phyloP scores from a whole-genome alignment of 2,888 invertebrate species.

The Pogonocherus hispidulus region DNA sequence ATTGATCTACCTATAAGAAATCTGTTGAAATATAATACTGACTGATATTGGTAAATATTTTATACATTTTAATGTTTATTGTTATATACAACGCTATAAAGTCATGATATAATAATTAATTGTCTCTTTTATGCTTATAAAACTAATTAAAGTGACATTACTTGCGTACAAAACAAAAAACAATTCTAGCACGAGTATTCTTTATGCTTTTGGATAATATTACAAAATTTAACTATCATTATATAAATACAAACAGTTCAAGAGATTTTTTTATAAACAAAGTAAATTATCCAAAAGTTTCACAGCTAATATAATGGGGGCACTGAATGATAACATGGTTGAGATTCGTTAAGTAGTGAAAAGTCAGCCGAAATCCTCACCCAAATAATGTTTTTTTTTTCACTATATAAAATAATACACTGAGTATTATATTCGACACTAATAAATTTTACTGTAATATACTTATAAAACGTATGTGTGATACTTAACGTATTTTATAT shows the following conservation, averaged over 20 bases:
- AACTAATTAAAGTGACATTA: conserved; percentile 34
- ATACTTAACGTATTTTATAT: conserved; percentile 46
- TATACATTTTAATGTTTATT: conserved; percentile 39
- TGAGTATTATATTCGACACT: not conserved
- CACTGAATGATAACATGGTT: conserved; percentile 17
- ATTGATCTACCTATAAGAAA: conserved; percentile 43
- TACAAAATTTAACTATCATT: conserved; percentile 28
- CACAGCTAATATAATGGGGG: conserved; percentile 31
- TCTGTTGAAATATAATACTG: conserved; percentile 52
- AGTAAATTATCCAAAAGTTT: conserved; percentile 33
- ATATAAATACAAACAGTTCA: conserved; percentile 34
- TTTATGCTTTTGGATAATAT: conserved; percentile 33
- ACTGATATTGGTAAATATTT: conserved; percentile 53
- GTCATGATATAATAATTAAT: conserved; percentile 30
- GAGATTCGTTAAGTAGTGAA: conserved; percentile 19
- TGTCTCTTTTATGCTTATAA: conserved; percentile 25
- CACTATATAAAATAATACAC: not conserved
- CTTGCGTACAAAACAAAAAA: conserved; percentile 32
- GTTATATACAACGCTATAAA: conserved; percentile 31
- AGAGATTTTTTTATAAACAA: conserved; percentile 24
- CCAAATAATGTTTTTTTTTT: conserved; percentile 10
- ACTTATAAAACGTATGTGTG: too few species aligned
- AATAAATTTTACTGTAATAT: too few species aligned
- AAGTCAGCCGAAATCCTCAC: conserved; percentile 23
- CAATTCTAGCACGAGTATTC: conserved; percentile 24